A percentile compares a stretch with the other conserved stretches of the same genome.
These are phyloP conservation scores for Enoplolaimus lenunculus DNA, from an alignment of 2,888 invertebrate genomes.

Conservation along the genomic window DNA sequence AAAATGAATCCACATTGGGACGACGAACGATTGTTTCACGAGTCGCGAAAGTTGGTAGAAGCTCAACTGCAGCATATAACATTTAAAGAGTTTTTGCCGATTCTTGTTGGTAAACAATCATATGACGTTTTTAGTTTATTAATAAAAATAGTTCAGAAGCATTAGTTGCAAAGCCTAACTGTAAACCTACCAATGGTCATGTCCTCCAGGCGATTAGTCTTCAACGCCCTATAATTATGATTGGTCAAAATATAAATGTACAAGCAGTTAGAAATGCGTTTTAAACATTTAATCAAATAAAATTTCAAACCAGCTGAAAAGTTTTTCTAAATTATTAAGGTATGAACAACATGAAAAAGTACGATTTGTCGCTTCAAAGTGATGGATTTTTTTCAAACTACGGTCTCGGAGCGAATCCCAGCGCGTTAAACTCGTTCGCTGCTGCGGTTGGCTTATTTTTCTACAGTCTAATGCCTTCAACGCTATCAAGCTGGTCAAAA, in stretches of 20 bases:
- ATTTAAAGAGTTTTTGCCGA: constrained; percentile 52
- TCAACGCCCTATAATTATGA: too few relatives aligned
- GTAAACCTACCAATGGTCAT: too few relatives aligned
- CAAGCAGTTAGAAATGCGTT: too few relatives aligned
- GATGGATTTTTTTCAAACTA: constrained; percentile 45
- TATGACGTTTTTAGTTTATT: too few relatives aligned
- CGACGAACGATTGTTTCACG: constrained; percentile 39
- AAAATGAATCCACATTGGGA: constrained; percentile 43
- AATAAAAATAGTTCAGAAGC: too few relatives aligned
- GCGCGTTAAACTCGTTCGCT: constrained; percentile 66
- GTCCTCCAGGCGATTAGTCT: too few relatives aligned
- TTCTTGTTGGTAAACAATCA: constrained; percentile 54
- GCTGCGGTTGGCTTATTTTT: constrained; percentile 36
- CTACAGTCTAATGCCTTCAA: constrained; percentile 30
- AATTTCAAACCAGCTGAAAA: too few relatives aligned
- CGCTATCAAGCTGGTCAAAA: constrained; percentile 24
- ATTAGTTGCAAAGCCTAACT: too few relatives aligned
- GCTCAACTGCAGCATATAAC: constrained; percentile 50
- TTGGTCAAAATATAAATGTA: too few relatives aligned
- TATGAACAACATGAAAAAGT: constrained; percentile 53
- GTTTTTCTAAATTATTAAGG: constrained; percentile 13
- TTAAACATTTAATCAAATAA: too few relatives aligned
- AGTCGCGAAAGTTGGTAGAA: constrained; percentile 42
- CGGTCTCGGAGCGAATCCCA: constrained; percentile 44
- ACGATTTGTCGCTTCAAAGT: constrained; percentile 64